Evolutionary conservation across 2,888 invertebrate genomes (phyloP), one percentile per base, ranked within the genome.

Genomic region (Poecilobothrus nobilitatus): DNA sequence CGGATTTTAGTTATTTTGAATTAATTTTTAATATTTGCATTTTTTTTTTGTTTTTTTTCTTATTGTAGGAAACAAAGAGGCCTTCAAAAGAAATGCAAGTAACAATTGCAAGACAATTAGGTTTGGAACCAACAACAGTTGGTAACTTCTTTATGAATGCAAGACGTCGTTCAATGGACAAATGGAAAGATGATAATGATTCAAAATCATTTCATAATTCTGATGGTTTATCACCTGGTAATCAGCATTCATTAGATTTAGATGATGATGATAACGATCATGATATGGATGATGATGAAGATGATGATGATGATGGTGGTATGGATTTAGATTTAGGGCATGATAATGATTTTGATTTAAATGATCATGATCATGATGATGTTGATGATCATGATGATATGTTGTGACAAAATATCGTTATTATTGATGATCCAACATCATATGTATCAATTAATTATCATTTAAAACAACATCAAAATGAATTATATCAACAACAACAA

Each of bases 131-230:
- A 68, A 96, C 96, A 68, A 98, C 98, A 15, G 97, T 98, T 70
- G 97, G 98, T 67, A 99, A 99, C 83, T 99, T 99, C 87, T 99
- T 99, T 85, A 99, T 99, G 99, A 99, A 99, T 83, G 99, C 99
- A n/a, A 87, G 98, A 71, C 88, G 99, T 75, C 88, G 99, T 74
- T 94, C 94, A 4, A 94, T 94, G 93, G 98, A 98, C 84, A 98
- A 97, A 79, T 98, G 97, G 97, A 92, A 94, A 81, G 97, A 97
- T 79, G 95, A 96, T 77, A 34, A 18, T n/a, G 94, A 91, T 65
- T 72, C 74, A 0, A 80, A 79, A 63, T 76, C 20, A 33, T 65
- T 34, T 33, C 72, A 72, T 65, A 72, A 74, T 44, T 74, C 73
- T 34, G 71, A 73, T 33, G 71, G 73, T n/a, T 27, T 75, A 22